Evolutionary conservation across 2,113 vertebrate genomes (phyloP), one percentile per base, ranked within the genome.

Genomic region (Odocoileus virginianus): DNA sequence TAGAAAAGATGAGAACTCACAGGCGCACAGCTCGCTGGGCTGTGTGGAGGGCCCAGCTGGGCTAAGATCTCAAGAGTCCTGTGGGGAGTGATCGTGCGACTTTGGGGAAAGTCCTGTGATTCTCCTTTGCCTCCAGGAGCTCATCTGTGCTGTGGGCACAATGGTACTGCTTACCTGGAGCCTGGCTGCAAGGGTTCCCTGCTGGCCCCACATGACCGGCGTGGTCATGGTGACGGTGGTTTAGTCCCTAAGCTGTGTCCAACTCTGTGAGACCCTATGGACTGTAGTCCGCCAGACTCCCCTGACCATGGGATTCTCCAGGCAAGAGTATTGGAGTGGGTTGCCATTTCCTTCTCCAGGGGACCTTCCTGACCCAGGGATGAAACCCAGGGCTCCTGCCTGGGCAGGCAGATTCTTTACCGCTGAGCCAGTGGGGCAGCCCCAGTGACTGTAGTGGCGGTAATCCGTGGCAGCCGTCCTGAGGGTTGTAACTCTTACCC

Each of bases 371-470:
- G 71, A 76, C 40, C 71, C 40, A 76, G 71, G 23, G 40, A 43
- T 43, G 12, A 4, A 76, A 27, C 23, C 40, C 23, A 1, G 36
- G 40, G 21, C 71, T 43, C 71, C 23, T 7, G 40, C 23, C 7
- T 40, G 21, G 21, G 67, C 67, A 74, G n/a, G 67, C 10, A 0
- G 2, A 6, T 23, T 74, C 67, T 71, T 71, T 3, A 9, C 36
- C 0, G 5, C n/a, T 40, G 67, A 74, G n/a, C 67, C 67, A 21
- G n/a, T 12, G 36, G 19, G 71, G 71, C 43, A 27, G 6, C 23
- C 21, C 71, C 6, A 4, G 61, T 43, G 87, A 7, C 17, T 0
- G 1, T 6, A 2, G 33, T 6, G n/a, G 33, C 4, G 2, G 52
- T 76, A 10, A 45, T 1, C 19, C 5, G 21, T 7, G 23, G n/a